Evolutionary conservation across 1,140 invertebrate species (phyloP), one percentile per base, ranked within the genome.

Genomic region (Parasteatoda tepidariorum): DNA sequence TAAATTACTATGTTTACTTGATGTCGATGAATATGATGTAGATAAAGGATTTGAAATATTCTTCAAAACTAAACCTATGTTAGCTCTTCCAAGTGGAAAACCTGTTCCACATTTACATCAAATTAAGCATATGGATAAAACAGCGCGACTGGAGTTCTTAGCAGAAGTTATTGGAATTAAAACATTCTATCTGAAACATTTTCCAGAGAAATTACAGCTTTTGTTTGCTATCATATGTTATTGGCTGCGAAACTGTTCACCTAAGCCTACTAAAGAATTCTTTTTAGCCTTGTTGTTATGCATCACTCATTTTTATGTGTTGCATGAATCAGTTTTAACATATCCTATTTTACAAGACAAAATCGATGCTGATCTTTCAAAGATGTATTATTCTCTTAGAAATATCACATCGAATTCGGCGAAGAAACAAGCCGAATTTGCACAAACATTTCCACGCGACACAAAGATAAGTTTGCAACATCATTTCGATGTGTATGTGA

Each of bases 191-290:
- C 64, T 89, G 30, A 73, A 91, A 2, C 66, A 88, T 18, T 87
- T 95, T 62, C 92, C 93, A 11, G 48, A 87, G 28, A 89, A 92
- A 79, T 92, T 93, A 88, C 90, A 92, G 86, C 86, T 96, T 11
- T 92, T 92, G 84, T 88, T 94, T 66, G 88, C 92, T 48, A 88
- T 91, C 15, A 88, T 94, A 1, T 89, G 93, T 9, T 95, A 92
- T 89, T 95, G 94, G 94, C 88, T 91, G 59, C 89, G 88, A 87
- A 90, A 91, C 87, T 79, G 61, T 7, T 1, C 5, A 11, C 67
- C 55, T 22, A 15, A 24, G 13, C 61, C 71, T 26, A 73, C 0
- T 13, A 74, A 84, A 57, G 54, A 71, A 30, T 62, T 84, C 26
- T 2, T 84, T 9, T 33, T 62, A 73, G 83, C 75, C 11, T 26